These are phyloP conservation scores for Epizoanthus fatuus DNA, from an alignment of 92 coral and sea anemone genomes.

Conservation along the genomic window DNA sequence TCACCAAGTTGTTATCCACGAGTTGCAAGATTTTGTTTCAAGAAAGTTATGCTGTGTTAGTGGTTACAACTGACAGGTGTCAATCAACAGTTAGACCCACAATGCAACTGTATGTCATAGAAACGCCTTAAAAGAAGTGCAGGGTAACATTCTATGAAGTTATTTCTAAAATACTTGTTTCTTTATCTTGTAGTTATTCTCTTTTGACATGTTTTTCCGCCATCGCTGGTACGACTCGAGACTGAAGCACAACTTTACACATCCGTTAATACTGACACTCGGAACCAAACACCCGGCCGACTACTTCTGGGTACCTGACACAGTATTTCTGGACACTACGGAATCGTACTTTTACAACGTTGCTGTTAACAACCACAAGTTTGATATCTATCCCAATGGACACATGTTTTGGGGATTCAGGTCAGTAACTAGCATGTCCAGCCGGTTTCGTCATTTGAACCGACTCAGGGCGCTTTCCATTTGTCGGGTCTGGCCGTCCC, in stretches of 20 bases:
- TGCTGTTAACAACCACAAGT: conserved; percentile 83
- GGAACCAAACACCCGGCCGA: conserved; percentile 96
- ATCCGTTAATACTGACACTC: conserved; percentile 75
- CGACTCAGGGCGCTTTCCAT: too few relatives aligned
- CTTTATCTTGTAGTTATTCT: conserved; percentile 65
- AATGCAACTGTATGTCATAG: too few relatives aligned
- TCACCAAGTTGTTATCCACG: too few relatives aligned
- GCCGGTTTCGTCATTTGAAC: not conserved
- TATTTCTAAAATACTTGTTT: not conserved
- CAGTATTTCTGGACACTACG: conserved; percentile 85
- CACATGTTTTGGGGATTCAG: conserved; percentile 90
- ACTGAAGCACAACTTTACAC: conserved; percentile 72
- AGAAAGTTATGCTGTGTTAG: too few relatives aligned
- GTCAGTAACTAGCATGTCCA: conserved; percentile 22
- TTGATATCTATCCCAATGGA: conserved; percentile 85
- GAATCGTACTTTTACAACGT: conserved; percentile 77
- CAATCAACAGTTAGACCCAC: too few relatives aligned
- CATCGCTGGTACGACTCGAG: conserved; percentile 86
- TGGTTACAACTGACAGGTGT: too few relatives aligned
- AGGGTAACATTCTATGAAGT: not conserved
- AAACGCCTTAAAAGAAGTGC: too few relatives aligned
- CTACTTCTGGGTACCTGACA: conserved; percentile 93
- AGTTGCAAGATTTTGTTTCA: too few relatives aligned
- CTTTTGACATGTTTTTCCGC: conserved; percentile 93
- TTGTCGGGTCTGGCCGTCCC: too few relatives aligned